Percentiles rank a stretch among this genome's conserved stretches.
phyloP scores from a whole-genome alignment of 1,140 invertebrate genomes.

The Pinna nobilis region DNA sequence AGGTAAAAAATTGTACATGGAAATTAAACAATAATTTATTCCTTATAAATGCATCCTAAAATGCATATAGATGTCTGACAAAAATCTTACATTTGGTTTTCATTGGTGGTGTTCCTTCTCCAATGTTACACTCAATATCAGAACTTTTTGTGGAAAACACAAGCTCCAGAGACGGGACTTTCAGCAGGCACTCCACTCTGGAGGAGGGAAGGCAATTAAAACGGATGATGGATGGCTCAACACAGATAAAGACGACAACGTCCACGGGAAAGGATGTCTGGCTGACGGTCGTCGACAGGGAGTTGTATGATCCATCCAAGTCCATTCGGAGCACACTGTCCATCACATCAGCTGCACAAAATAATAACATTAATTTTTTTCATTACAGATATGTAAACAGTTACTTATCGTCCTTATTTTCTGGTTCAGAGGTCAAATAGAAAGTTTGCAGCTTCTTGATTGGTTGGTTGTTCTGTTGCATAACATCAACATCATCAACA shows the following conservation, averaged over 20 bases:
- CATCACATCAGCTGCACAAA: conserved; percentile 54
- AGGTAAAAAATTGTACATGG: not conserved
- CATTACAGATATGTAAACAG: no score
- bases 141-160: conserved; percentile 76
- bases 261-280: conserved; percentile 97
- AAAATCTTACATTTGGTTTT: conserved; percentile 61
- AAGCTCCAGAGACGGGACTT: conserved; percentile 91
- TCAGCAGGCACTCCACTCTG: conserved; percentile 95
- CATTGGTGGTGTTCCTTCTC: conserved; percentile 63
- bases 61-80: not conserved
- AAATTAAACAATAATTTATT: not conserved
- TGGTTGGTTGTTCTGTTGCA: no score
- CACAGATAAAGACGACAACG: conserved; percentile 98
- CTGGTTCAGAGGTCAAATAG: no score
- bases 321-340: conserved; percentile 63
- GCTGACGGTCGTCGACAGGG: conserved; percentile 63
- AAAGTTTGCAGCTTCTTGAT: no score
- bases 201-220: conserved; percentile 94
- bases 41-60: no score
- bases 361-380: no score
- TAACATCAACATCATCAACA: no score
- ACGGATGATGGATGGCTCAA: conserved; percentile 95
- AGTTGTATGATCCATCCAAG: conserved; percentile 64
- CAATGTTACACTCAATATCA: conserved; percentile 59
- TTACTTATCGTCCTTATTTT: no score